These are phyloP conservation scores for human (Homo sapiens) DNA, from an alignment of 2,113 vertebrate genomes.

Conservation along the genomic window DNA sequence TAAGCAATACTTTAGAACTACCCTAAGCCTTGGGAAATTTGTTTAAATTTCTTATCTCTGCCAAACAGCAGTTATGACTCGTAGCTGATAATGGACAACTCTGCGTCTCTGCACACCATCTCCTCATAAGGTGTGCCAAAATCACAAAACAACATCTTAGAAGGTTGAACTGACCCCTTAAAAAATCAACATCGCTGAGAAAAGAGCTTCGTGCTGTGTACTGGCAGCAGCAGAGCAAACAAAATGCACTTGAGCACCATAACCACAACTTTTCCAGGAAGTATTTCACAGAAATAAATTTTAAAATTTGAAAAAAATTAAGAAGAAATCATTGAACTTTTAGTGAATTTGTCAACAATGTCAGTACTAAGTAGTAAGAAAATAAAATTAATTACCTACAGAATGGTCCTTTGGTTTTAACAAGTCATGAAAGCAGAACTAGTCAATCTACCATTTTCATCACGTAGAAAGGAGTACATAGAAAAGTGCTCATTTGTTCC, in stretches of 20 bases:
- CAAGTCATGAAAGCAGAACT: conserved; percentile 17
- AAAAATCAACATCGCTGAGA: not conserved
- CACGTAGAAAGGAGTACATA: not conserved
- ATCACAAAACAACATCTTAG: not conserved
- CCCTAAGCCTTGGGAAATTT: not conserved
- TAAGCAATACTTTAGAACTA: not conserved
- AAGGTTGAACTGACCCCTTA: conserved; percentile 33
- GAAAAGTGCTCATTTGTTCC: not conserved
- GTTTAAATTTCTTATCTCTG: conserved; percentile 53
- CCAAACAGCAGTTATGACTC: conserved; percentile 48
- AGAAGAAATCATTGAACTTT: not conserved
- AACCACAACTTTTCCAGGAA: not conserved
- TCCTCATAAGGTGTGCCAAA: conserved; percentile 14
- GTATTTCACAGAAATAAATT: conserved; percentile 13
- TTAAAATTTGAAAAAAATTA: not conserved
- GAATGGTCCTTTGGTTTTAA: not conserved
- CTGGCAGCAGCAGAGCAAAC: not conserved
- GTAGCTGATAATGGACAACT: not conserved
- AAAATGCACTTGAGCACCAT: not conserved
- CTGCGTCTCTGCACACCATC: not conserved
- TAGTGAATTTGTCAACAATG: not conserved
- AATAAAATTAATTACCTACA: not conserved
- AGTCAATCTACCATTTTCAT: not conserved
- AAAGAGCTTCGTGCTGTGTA: not conserved
- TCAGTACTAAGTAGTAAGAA: not conserved